phyloP scores from a whole-genome alignment of 2,113 vertebrate species.

The Halcyon malimbica region DNA sequence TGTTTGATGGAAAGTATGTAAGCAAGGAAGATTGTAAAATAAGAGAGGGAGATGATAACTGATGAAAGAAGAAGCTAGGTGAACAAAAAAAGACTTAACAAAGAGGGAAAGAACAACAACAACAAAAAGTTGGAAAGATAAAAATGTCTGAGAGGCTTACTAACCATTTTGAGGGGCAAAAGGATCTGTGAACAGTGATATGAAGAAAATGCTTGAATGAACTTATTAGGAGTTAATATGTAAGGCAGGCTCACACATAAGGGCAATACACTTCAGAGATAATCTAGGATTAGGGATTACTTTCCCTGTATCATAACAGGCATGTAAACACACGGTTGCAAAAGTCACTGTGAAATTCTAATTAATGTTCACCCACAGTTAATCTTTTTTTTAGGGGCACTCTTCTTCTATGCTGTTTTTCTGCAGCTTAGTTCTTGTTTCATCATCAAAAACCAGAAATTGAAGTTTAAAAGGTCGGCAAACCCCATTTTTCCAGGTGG shows the following conservation, averaged over 20 bases:
- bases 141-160: background rate
- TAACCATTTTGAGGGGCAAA: background rate
- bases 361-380: background rate
- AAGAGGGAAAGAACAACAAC: background rate
- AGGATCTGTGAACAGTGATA: background rate
- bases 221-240: background rate
- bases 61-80: background rate
- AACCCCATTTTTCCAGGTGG: slow-evolving; percentile 16
- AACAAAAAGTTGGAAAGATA: background rate
- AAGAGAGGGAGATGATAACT: background rate
- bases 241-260: background rate
- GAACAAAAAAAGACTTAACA: background rate
- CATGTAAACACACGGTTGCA: background rate
- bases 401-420: background rate
- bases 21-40: background rate
- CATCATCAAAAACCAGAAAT: background rate
- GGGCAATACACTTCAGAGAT: background rate
- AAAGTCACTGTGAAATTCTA: background rate
- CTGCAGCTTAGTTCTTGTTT: background rate
- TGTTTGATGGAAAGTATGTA: background rate
- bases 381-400: background rate
- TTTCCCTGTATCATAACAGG: background rate
- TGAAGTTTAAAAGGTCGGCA: background rate
- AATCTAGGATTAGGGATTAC: background rate
- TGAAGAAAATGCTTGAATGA: background rate